These are phyloP conservation scores for Stichopus horrens DNA, from an alignment of 53 echinoderm and acorn worm species.

Conservation along the genomic window DNA sequence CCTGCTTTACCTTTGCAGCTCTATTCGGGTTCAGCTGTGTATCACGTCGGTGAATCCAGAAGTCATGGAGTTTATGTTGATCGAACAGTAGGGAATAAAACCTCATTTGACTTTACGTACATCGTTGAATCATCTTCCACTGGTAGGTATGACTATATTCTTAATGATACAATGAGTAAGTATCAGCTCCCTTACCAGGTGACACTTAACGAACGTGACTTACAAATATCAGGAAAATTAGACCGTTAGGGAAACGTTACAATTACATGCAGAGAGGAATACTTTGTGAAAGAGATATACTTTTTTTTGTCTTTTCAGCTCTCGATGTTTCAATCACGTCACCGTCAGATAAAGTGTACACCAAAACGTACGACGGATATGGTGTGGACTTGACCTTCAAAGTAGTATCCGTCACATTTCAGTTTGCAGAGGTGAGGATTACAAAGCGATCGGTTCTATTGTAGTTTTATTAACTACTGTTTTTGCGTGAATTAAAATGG, in stretches of 20 bases:
- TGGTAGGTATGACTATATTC: too few relatives aligned
- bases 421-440: conserved; percentile 51
- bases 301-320: conserved; percentile 5
- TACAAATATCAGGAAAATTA: too few relatives aligned
- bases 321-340: conserved; percentile 34
- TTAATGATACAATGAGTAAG: too few relatives aligned
- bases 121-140: not conserved
- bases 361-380: conserved; percentile 56
- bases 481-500: too few relatives aligned
- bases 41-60: not conserved
- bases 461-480: too few relatives aligned
- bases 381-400: conserved; percentile 51
- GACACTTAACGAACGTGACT: too few relatives aligned
- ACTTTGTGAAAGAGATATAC: too few relatives aligned
- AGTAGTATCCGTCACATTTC: conserved; percentile 42
- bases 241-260: too few relatives aligned
- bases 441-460: too few relatives aligned
- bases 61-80: conserved; percentile 17
- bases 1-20: not conserved
- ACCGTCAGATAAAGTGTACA: conserved; percentile 49
- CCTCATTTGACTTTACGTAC: conserved; percentile 11
- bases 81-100: not conserved
- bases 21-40: not conserved
- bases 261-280: too few relatives aligned
- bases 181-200: too few relatives aligned